Conservation (phyloP, 2,888 invertebrate genomes). For the Tineola bisselliella region DNA sequence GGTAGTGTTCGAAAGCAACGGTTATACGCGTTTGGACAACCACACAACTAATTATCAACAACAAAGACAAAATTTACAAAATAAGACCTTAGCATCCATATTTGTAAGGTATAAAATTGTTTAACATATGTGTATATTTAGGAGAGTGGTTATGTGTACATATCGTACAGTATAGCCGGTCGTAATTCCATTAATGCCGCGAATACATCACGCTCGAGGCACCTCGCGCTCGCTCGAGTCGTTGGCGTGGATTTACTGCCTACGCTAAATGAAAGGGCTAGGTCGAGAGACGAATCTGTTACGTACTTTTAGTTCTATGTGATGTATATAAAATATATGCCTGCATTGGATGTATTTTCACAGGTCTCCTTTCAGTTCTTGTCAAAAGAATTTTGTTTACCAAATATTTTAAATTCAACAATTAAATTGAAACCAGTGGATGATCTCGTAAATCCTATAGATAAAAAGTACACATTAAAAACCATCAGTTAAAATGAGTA, state of each 20-base stretch:
- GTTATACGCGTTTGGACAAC: not conserved
- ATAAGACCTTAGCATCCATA: not conserved
- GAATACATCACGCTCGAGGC: conserved; percentile 39
- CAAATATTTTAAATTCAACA: not conserved
- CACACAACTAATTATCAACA: not conserved
- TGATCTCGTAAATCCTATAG: too few species aligned
- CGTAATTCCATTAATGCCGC: conserved; percentile 52
- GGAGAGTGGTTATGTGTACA: conserved; percentile 19
- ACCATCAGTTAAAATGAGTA: too few species aligned
- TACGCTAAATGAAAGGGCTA: conserved; percentile 39
- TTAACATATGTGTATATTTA: not conserved
- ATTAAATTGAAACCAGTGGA: too few species aligned
- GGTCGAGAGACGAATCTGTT: conserved; percentile 9
- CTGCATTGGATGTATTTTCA: not conserved
- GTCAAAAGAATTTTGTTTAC: not conserved
- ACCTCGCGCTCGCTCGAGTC: conserved; percentile 12
- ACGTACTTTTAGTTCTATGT: not conserved
- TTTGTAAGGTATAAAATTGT: not conserved
- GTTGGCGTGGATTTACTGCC: conserved; percentile 36
- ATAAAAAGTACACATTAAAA: too few species aligned
- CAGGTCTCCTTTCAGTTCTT: not conserved
- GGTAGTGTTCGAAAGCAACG: not conserved
- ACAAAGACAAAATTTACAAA: not conserved
- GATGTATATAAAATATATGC: not conserved
- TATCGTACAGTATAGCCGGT: conserved; percentile 31